Conservation (phyloP, 2,888 invertebrate species). For the Leptopterna dolabrata region DNA sequence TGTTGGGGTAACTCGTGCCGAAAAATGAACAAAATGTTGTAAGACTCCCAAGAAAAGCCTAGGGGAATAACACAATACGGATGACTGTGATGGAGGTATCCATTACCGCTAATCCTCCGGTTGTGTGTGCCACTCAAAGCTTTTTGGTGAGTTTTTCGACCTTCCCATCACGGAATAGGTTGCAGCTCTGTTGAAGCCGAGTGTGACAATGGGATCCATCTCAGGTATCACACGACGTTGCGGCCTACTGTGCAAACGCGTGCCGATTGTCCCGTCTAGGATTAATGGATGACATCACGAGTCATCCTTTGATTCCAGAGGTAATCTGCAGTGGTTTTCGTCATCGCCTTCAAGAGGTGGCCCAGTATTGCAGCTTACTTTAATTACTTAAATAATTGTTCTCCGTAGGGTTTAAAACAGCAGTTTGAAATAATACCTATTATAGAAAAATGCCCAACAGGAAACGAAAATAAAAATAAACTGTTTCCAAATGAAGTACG, state of each 20-base stretch:
- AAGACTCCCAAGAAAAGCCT: neutral
- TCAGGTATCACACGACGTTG: constrained; percentile 10
- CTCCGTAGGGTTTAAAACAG: too few species aligned
- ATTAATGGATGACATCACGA: neutral
- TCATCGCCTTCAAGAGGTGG: too few species aligned
- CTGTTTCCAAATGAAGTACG: too few species aligned
- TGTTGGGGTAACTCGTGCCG: constrained; percentile 9
- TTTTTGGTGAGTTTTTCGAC: neutral
- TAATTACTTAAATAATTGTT: too few species aligned
- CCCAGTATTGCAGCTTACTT: too few species aligned
- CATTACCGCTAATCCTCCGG: constrained; percentile 18
- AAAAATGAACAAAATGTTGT: neutral
- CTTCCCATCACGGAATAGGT: neutral
- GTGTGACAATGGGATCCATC: neutral
- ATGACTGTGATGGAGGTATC: neutral
- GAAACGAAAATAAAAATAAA: too few species aligned
- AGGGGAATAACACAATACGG: neutral
- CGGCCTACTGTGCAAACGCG: neutral
- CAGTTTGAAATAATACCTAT: too few species aligned
- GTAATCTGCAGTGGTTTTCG: neutral
- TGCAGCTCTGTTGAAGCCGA: neutral
- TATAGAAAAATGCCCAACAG: too few species aligned
- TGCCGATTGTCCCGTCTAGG: neutral
- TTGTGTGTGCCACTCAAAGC: neutral
- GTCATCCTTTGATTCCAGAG: neutral